A percentile compares a stretch with the other conserved stretches of the same genome.
Evolutionary conservation across 2,797 vertebrate genomes (phyloP).

Genomic region (Aulostomus chinensis): DNA sequence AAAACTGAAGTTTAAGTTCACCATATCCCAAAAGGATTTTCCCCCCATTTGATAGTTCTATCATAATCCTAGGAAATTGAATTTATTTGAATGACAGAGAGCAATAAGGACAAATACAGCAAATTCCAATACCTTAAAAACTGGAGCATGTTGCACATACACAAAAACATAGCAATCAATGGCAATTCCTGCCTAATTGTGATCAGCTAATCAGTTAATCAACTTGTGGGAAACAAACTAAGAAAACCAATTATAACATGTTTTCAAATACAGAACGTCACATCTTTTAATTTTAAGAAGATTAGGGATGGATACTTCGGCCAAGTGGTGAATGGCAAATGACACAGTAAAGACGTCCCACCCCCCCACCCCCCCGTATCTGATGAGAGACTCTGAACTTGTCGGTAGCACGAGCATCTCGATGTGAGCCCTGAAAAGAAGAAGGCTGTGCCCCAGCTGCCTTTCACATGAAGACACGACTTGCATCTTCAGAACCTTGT

Average conservation of each 20-base stretch:
- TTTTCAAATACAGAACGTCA: too few relatives aligned
- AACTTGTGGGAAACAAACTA: too few relatives aligned
- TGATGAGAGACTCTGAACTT: constrained; percentile 56
- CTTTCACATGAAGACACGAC: constrained; percentile 72
- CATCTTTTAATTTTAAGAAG: too few relatives aligned
- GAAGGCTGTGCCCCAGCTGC: constrained; percentile 62
- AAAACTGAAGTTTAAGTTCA: too few relatives aligned
- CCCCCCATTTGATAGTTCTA: too few relatives aligned
- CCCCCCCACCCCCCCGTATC: constrained; percentile 14
- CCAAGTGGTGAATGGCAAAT: constrained; percentile 28
- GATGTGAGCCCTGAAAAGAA: constrained; percentile 50
- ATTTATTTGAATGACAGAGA: too few relatives aligned
- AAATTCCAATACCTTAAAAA: not conserved
- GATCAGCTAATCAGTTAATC: not conserved
- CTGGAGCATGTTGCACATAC: not conserved
- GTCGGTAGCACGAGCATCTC: constrained; percentile 51
- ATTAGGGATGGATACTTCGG: constrained; percentile 2
- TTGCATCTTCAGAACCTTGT: constrained; percentile 76
- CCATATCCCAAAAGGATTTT: too few relatives aligned
- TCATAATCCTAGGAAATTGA: too few relatives aligned
- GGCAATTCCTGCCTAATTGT: too few relatives aligned
- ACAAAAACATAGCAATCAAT: not conserved
- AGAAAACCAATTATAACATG: not conserved
- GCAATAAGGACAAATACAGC: too few relatives aligned
- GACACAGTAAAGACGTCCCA: constrained; percentile 19